A percentile compares a stretch with the other conserved stretches of the same genome.
Evolutionary conservation across 2,113 vertebrate species (phyloP).

Genomic region (Tringa solitaria): DNA sequence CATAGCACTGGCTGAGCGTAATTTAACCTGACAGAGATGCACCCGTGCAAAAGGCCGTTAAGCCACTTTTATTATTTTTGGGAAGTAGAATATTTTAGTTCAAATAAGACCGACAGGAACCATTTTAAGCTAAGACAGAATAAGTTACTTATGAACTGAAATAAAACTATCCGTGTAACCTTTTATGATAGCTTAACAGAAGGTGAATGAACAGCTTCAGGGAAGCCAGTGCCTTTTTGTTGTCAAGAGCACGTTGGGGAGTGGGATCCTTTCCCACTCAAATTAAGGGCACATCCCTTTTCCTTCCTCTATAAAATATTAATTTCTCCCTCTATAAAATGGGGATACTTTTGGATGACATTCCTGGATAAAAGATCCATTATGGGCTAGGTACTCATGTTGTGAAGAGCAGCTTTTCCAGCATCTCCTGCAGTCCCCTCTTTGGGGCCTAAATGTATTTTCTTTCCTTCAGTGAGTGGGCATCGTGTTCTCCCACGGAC

Average conservation of each 20-base stretch:
- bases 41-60: background rate
- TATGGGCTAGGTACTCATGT: background rate
- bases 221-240: background rate
- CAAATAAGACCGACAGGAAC: background rate
- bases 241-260: background rate
- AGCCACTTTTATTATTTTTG: background rate
- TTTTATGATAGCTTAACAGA: background rate
- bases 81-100: background rate
- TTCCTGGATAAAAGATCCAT: background rate
- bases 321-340: background rate
- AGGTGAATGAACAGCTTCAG: background rate
- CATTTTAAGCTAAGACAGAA: background rate
- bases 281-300: background rate
- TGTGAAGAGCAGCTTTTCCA: background rate
- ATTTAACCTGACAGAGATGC: background rate
- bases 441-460: background rate
- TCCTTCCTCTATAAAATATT: background rate
- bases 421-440: background rate
- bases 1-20: background rate
- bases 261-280: background rate
- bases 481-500: accelerated
- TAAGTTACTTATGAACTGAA: background rate
- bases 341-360: background rate
- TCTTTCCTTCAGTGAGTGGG: background rate
- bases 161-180: background rate